Evolutionary conservation across 2,797 vertebrate species (phyloP).

Genomic region (Bradypodion pumilum): DNA sequence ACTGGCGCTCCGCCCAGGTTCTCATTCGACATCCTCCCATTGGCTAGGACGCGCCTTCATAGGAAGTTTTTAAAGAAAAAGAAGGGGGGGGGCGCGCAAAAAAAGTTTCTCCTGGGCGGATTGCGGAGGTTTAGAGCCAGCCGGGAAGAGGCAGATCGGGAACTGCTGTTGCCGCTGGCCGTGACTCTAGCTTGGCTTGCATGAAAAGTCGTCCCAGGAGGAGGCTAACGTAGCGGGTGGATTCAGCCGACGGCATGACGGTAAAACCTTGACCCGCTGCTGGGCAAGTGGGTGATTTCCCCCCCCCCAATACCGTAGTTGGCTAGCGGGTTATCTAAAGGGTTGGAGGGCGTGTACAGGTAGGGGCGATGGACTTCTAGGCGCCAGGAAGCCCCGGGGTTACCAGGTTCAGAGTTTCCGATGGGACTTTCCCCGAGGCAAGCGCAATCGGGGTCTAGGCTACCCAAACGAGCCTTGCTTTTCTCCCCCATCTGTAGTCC

Average conservation of each 20-base stretch:
- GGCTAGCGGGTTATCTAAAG: background rate
- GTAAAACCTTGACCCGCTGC: conserved; percentile 50
- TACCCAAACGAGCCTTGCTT: too few species aligned
- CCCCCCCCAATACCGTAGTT: background rate
- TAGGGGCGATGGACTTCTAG: background rate
- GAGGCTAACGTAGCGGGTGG: background rate
- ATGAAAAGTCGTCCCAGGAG: background rate
- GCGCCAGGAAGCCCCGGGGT: too few species aligned
- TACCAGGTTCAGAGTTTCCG: too few species aligned
- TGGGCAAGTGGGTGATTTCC: background rate
- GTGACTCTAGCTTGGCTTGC: conserved; percentile 26
- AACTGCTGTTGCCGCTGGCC: conserved; percentile 17
- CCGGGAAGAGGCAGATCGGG: conserved; percentile 9
- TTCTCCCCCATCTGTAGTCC: too few species aligned
- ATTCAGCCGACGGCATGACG: conserved; percentile 62
- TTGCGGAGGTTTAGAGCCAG: conserved; percentile 45
- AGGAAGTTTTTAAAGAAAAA: conserved; percentile 71
- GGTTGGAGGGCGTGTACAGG: background rate
- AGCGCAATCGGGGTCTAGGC: background rate
- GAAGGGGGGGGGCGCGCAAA: conserved; percentile 10
- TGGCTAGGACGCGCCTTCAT: conserved; percentile 62
- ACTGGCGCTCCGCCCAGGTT: conserved; percentile 8
- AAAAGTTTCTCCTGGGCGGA: conserved; percentile 66
- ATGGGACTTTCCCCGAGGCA: too few species aligned
- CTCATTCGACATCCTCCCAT: conserved; percentile 29